Percentiles rank a stretch among this genome's conserved stretches.
These are phyloP conservation scores for Chloroceryle aenea DNA, from an alignment of 2,113 vertebrate genomes.

Conservation along the genomic window DNA sequence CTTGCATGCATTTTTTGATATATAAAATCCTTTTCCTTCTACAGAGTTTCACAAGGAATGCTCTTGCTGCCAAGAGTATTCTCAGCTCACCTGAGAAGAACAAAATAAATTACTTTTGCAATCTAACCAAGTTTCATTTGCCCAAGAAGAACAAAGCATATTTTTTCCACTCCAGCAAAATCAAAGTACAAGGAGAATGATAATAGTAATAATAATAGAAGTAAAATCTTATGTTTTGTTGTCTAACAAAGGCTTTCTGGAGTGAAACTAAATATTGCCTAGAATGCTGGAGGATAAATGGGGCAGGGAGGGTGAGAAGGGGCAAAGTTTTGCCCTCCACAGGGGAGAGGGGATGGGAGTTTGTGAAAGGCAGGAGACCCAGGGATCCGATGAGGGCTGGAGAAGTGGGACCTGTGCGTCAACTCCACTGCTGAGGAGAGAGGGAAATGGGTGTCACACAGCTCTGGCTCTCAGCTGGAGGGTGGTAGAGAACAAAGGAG, in stretches of 20 bases:
- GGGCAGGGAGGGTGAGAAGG: background rate
- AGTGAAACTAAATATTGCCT: background rate
- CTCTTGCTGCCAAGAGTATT: background rate
- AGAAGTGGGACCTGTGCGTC: rapidly evolving
- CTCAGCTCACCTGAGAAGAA: constrained; percentile 14
- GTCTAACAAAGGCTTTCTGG: background rate
- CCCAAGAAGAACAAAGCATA: background rate
- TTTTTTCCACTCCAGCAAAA: background rate
- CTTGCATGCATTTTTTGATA: background rate
- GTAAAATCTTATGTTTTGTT: background rate
- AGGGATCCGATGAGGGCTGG: background rate
- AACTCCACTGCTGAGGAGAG: background rate
- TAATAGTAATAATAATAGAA: background rate
- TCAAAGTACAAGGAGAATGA: background rate
- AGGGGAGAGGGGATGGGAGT: background rate
- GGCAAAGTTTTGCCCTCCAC: background rate
- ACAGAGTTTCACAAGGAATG: background rate
- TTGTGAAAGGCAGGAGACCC: background rate
- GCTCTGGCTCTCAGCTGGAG: background rate
- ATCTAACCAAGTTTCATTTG: background rate
- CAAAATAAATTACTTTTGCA: background rate
- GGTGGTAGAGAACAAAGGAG: background rate
- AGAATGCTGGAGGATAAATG: background rate
- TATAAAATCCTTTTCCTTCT: background rate
- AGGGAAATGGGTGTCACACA: background rate